Percentiles rank a stretch among this genome's conserved stretches.
Evolutionary conservation across 2,888 invertebrate genomes (phyloP).

Genomic region (Agriopis leucophaearia): DNA sequence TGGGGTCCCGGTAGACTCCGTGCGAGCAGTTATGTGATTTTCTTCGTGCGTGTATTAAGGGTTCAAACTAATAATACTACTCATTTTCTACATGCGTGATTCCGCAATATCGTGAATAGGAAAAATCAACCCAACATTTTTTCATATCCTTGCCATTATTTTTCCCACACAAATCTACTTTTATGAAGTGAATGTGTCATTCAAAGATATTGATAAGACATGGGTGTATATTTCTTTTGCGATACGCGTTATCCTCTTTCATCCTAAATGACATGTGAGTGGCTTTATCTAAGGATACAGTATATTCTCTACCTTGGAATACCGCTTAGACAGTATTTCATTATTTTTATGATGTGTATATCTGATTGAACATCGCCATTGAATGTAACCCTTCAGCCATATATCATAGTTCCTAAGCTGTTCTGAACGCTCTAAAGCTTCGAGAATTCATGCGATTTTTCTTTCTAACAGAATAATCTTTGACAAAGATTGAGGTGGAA

Average conservation of each 20-base stretch:
- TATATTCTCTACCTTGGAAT: conserved; percentile 5
- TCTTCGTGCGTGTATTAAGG: too few relatives aligned
- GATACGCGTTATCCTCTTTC: conserved; percentile 24
- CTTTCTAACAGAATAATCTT: conserved; percentile 43
- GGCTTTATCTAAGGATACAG: conserved; percentile 17
- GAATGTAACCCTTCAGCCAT: conserved; percentile 34
- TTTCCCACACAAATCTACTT: conserved; percentile 16
- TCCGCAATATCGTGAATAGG: not conserved
- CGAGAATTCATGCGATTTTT: conserved; percentile 43
- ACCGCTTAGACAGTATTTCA: conserved; percentile 27
- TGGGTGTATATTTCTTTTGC: conserved; percentile 15
- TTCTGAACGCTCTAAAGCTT: conserved; percentile 31
- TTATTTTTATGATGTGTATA: conserved; percentile 32
- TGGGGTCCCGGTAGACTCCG: too few relatives aligned
- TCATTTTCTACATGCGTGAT: not conserved
- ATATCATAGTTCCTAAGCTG: conserved; percentile 38
- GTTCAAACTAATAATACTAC: not conserved
- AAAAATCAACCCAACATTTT: conserved; percentile 4
- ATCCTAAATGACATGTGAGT: conserved; percentile 20
- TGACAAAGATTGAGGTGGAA: conserved; percentile 55
- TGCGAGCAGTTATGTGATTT: too few relatives aligned
- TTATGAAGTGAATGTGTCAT: conserved; percentile 26
- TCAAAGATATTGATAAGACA: conserved; percentile 33
- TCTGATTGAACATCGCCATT: conserved; percentile 30
- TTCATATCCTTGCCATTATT: conserved; percentile 21